Conservation (phyloP, 2,113 vertebrate species). For the Grus americana region DNA sequence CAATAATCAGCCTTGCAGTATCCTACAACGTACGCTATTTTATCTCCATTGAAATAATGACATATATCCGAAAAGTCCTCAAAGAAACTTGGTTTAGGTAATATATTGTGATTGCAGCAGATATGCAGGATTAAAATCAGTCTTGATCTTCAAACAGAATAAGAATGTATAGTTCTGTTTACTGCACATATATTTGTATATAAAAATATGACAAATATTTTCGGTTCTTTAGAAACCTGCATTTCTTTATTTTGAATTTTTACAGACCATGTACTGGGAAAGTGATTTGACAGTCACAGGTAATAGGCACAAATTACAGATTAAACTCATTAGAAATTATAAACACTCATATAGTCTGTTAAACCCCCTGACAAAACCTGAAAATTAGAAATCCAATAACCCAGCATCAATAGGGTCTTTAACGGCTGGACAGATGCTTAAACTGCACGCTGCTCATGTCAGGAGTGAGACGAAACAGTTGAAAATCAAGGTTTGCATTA, state of each 20-base stretch:
- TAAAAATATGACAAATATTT: conserved; percentile 53
- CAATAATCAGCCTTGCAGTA: conserved; percentile 30
- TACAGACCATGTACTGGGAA: background rate
- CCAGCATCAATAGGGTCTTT: conserved; percentile 58
- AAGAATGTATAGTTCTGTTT: conserved; percentile 40
- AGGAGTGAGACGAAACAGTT: conserved; percentile 66
- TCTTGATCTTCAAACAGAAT: conserved; percentile 63
- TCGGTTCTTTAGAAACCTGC: background rate
- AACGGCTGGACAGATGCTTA: conserved; percentile 69
- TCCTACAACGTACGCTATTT: conserved; percentile 11
- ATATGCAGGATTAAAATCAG: conserved; percentile 21
- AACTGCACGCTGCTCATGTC: conserved; percentile 51
- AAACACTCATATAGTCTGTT: conserved; percentile 45
- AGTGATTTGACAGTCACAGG: conserved; percentile 35
- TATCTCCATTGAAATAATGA: conserved; percentile 28
- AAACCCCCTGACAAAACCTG: conserved; percentile 59
- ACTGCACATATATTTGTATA: conserved; percentile 21
- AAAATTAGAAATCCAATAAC: conserved; percentile 74
- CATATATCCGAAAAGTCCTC: conserved; percentile 41
- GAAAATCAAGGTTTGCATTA: conserved; percentile 67
- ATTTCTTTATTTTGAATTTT: background rate
- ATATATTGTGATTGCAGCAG: conserved; percentile 29
- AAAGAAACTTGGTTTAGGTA: conserved; percentile 53
- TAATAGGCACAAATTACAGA: conserved; percentile 43
- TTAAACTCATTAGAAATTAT: conserved; percentile 63